Evolutionary conservation across 2,797 vertebrate genomes (phyloP), one percentile per base, ranked within the genome.

Genomic region (Lepilemur ruficaudatus): DNA sequence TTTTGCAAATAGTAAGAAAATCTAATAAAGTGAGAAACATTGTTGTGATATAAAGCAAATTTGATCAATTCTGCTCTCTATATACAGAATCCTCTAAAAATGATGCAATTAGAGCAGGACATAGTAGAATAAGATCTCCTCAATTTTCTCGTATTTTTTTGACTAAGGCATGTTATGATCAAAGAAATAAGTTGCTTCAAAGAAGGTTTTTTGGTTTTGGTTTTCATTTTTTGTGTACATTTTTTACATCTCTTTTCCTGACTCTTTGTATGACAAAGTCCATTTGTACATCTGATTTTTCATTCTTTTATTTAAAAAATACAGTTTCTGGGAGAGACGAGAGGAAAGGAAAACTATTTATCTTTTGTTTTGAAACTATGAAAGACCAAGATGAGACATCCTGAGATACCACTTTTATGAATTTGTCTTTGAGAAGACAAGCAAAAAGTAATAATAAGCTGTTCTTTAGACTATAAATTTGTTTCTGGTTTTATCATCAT

Each of bases 401-500:
- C 67, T 63, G 7, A 76, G n/a, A 96, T 35, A 96, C 85, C 63
- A 61, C 18, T 92, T 89, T 95, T 85, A 89, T 94, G 90, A 91
- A 85, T 55, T 88, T 95, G 78, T 28, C 43, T 89, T 92, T 82
- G 73, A 96, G 94, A 94, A 97, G 92, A 9, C 17, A 81, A 93
- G 93, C 17, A 92, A 78, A 96, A 95, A 76, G 59, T 96, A 67
- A 94, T 0, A 69, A 94, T 79, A 92, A 93, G 38, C 69, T 87
- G 0, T 63, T 85, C 43, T 92, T 96, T 38, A 57, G 70, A 73
- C 10, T 78, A 48, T 69, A 93, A 83, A 72, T 95, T 88, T 93
- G 12, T 89, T 97, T 96, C 69, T 94, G 67, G 57, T 83, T 97
- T 96, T 96, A 83, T 96, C 63, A 82, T 96, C 55, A 83, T 79